Conservation (phyloP, 1,140 invertebrate genomes). For the Proctacanthus coquilletti region DNA sequence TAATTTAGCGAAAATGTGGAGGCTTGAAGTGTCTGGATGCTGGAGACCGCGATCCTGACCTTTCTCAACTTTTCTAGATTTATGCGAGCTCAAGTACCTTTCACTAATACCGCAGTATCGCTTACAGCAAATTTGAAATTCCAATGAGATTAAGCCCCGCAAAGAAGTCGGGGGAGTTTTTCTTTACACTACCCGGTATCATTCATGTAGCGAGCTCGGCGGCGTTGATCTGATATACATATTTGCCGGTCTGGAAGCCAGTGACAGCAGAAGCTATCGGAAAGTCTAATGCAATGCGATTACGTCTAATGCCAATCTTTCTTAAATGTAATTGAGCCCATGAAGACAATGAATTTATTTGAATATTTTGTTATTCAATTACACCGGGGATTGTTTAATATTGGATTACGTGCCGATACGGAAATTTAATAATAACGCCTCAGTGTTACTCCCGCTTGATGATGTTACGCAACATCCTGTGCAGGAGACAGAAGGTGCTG, state of each 20-base stretch:
- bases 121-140: slow-evolving; percentile 1
- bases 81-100: background rate
- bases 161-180: too few species aligned
- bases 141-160: background rate
- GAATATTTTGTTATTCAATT: slow-evolving; percentile 1
- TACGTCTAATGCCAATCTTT: slow-evolving; percentile 1
- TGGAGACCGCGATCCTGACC: too few species aligned
- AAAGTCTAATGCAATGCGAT: background rate
- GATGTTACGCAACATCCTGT: too few species aligned
- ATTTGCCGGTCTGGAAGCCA: too few species aligned
- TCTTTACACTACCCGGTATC: too few species aligned
- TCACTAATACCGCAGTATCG: background rate
- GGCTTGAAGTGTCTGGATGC: too few species aligned
- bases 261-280: too few species aligned
- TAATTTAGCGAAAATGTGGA: too few species aligned
- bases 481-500: too few species aligned
- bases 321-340: slow-evolving; percentile 1
- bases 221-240: too few species aligned
- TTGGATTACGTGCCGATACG: background rate
- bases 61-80: background rate
- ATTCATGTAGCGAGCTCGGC: too few species aligned
- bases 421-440: slow-evolving; percentile 1
- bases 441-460: too few species aligned
- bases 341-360: slow-evolving; percentile 1
- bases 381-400: background rate